Evolutionary conservation across 2,888 invertebrate species (phyloP).

Genomic region (Nasonovia ribisnigri): DNA sequence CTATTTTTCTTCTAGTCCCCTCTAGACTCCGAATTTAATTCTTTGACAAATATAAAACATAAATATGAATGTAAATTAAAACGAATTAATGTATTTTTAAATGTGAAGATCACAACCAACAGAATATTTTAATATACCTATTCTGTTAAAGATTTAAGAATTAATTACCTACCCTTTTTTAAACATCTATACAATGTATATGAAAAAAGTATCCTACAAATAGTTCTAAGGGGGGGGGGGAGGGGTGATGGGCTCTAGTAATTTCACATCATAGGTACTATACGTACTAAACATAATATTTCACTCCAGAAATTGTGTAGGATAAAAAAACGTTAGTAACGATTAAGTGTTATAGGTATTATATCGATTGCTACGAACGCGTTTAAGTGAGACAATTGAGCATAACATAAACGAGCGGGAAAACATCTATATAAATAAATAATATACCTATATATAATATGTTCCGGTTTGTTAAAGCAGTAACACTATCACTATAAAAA

Average conservation of each 20-base stretch:
- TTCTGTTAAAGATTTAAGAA: too few species aligned
- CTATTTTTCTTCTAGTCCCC: too few species aligned
- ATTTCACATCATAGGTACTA: too few species aligned
- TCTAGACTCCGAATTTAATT: too few species aligned
- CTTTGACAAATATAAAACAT: too few species aligned
- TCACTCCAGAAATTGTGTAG: neutral
- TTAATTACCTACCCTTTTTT: too few species aligned
- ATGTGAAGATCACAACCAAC: too few species aligned
- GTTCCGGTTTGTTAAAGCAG: neutral
- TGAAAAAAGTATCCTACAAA: neutral
- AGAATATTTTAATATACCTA: too few species aligned
- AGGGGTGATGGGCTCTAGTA: neutral
- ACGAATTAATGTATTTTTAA: too few species aligned
- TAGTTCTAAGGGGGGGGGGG: neutral
- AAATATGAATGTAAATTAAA: too few species aligned
- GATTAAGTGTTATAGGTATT: neutral
- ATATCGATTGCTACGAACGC: neutral
- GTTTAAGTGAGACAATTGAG: neutral
- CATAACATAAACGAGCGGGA: neutral
- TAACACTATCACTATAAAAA: neutral
- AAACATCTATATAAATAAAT: neutral
- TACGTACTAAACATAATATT: too few species aligned
- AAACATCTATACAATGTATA: too few species aligned
- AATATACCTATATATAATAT: neutral
- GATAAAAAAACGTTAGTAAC: neutral